Conservation (phyloP, 2,797 vertebrate species). For the Scyliorhinus canicula region DNA sequence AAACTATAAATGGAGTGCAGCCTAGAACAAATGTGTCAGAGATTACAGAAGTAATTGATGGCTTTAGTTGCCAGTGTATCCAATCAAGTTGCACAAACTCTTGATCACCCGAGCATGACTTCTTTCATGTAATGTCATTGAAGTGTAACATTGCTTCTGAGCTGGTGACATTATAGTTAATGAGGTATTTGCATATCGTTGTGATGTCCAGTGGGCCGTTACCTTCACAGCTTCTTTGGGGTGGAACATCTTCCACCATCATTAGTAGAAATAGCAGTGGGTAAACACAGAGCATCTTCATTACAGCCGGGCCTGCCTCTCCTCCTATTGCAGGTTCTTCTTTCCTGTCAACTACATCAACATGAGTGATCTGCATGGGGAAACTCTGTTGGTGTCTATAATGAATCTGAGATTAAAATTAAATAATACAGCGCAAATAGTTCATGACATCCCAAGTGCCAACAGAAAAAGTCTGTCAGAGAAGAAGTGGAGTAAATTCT, state of each 20-base stretch:
- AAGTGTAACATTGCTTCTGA: not conserved
- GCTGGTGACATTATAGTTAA: not conserved
- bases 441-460: not conserved
- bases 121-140: not conserved
- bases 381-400: not conserved
- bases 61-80: too few species aligned
- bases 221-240: not conserved
- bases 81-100: not conserved
- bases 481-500: not conserved
- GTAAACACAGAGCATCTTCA: not conserved
- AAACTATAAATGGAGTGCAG: too few species aligned
- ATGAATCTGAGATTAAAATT: not conserved
- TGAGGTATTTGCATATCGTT: not conserved
- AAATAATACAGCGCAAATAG: not conserved
- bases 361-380: not conserved
- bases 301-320: not conserved
- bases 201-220: not conserved
- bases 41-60: not conserved
- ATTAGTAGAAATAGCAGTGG: not conserved
- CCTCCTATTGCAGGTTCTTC: not conserved
- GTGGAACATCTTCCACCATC: not conserved
- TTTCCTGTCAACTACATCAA: not conserved
- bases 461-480: not conserved
- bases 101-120: not conserved
- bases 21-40: not conserved